phyloP scores from a whole-genome alignment of 2,797 vertebrate genomes.

The Karalla daura region DNA sequence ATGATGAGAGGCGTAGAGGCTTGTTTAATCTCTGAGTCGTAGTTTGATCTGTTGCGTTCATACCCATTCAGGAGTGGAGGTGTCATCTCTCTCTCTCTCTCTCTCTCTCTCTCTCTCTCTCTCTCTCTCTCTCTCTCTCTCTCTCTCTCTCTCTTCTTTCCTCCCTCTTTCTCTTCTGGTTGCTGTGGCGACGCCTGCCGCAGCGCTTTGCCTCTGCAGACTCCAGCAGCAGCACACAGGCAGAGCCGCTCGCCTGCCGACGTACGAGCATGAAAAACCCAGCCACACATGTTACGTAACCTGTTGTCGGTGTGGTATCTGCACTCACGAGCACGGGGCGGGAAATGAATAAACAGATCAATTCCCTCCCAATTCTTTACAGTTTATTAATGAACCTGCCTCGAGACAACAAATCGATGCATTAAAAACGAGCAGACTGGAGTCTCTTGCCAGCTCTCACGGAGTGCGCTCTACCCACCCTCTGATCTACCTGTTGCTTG shows the following conservation, averaged over 20 bases:
- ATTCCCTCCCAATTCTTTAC: not conserved
- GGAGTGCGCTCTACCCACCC: not conserved
- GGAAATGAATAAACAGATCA: conserved; percentile 11
- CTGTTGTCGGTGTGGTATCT: not conserved
- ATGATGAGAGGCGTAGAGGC: conserved; percentile 33
- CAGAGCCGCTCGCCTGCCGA: conserved; percentile 12
- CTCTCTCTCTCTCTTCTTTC: conserved; percentile 6
- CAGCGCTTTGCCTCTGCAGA: conserved; percentile 61
- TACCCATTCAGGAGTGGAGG: conserved; percentile 33
- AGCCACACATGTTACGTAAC: conserved; percentile 44
- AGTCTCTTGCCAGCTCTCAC: not conserved
- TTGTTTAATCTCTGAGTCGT: conserved; percentile 53
- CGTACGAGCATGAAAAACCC: conserved; percentile 22
- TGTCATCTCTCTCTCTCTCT: conserved; percentile 19
- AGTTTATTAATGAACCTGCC: conserved; percentile 14
- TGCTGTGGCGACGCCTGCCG: conserved; percentile 75
- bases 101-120: not conserved
- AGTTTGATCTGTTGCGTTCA: conserved; percentile 59
- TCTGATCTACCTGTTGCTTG: conserved; percentile 51
- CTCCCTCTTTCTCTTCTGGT: conserved; percentile 40
- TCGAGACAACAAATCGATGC: conserved; percentile 1
- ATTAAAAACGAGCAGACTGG: not conserved
- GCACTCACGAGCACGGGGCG: not conserved
- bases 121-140: conserved; percentile 4
- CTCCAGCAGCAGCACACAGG: conserved; percentile 27